phyloP scores from a whole-genome alignment of 2,113 vertebrate genomes.

The Phaethornis superciliosus region DNA sequence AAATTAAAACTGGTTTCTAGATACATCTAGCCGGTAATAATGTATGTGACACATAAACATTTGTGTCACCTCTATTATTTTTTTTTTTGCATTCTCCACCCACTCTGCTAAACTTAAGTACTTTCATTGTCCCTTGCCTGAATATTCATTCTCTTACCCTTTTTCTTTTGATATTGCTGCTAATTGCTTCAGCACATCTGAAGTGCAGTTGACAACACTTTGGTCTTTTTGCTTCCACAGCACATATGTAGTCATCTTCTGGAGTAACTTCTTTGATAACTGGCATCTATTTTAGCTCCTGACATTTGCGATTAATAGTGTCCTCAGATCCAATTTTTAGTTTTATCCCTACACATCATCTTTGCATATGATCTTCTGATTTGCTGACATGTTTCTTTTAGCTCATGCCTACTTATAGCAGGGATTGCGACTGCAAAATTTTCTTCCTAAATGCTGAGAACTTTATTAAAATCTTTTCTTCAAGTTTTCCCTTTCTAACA shows the following conservation, averaged over 20 bases:
- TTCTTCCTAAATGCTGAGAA: background rate
- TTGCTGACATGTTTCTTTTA: background rate
- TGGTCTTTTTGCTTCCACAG: background rate
- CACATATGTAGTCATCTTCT: background rate
- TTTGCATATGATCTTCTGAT: background rate
- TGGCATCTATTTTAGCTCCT: background rate
- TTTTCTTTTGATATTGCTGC: background rate
- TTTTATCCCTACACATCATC: background rate
- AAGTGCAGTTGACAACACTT: background rate
- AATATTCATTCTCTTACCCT: background rate
- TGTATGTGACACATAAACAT: accelerated
- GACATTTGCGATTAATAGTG: background rate
- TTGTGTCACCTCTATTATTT: background rate
- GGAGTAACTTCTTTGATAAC: background rate
- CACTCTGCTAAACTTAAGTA: background rate
- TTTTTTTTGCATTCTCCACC: background rate
- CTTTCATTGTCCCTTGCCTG: background rate
- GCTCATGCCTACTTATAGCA: background rate
- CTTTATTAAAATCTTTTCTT: background rate
- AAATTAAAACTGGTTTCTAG: background rate
- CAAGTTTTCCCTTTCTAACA: background rate
- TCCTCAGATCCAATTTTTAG: background rate
- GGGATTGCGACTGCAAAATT: background rate
- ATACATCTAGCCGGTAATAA: background rate
- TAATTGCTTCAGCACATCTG: background rate